Conservation (phyloP, 2,888 invertebrate species). For the Hyposoter dolosus region DNA sequence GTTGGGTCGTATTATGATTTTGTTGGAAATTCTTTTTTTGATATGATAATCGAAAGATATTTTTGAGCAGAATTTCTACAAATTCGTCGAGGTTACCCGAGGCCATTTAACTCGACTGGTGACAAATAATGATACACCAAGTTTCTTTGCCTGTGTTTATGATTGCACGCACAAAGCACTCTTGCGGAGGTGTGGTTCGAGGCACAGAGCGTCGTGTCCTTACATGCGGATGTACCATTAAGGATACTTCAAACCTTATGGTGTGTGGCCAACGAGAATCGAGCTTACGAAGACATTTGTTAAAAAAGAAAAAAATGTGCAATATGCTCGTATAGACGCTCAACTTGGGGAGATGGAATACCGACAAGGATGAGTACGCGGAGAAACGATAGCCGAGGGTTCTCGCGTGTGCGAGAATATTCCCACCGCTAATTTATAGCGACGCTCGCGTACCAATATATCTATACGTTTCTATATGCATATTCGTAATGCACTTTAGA, state of each 20-base stretch:
- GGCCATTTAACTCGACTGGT: neutral
- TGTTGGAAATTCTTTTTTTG: neutral
- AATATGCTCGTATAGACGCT: conserved; percentile 49
- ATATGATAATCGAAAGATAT: neutral
- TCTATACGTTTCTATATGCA: conserved; percentile 18
- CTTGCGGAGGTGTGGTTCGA: conserved; percentile 30
- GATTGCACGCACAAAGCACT: conserved; percentile 14
- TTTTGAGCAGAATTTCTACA: neutral
- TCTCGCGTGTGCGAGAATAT: conserved; percentile 74
- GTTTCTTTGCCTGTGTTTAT: neutral
- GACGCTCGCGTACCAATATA: conserved; percentile 69
- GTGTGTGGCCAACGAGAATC: conserved; percentile 56
- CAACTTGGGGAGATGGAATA: conserved; percentile 56
- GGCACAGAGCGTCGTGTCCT: conserved; percentile 17
- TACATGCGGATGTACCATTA: conserved; percentile 66
- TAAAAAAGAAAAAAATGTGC: conserved; percentile 36
- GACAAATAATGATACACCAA: neutral
- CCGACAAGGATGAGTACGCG: conserved; percentile 69
- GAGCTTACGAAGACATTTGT: conserved; percentile 47
- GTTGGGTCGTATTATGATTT: no score
- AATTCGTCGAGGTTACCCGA: neutral
- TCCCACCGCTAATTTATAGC: conserved; percentile 82
- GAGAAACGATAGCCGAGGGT: conserved; percentile 69
- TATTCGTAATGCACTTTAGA: conserved; percentile 8
- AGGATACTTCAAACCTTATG: conserved; percentile 66